A percentile compares a stretch with the other conserved stretches of the same genome.
phyloP scores from a whole-genome alignment of 2,888 invertebrate genomes.

The Diarsia rubi region DNA sequence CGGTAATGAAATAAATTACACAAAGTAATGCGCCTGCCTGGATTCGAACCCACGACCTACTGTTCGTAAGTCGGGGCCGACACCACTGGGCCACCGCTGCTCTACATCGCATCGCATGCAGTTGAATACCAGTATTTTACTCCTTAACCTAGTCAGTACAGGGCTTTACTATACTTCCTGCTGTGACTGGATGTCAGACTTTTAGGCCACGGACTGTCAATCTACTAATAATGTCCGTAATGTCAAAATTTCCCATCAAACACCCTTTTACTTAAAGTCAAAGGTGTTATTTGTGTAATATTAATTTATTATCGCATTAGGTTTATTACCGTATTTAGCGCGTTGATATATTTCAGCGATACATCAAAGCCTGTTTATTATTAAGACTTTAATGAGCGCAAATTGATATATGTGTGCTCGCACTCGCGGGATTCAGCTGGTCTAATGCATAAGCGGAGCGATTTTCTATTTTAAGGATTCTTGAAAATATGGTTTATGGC shows the following conservation, averaged over 20 bases:
- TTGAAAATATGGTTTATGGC: neutral
- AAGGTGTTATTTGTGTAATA: slow-evolving; percentile 9
- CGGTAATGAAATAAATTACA: too few species aligned
- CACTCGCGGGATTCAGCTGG: slow-evolving; percentile 18
- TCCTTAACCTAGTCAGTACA: neutral
- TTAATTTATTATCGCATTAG: slow-evolving; percentile 19
- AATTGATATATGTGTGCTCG: slow-evolving; percentile 61
- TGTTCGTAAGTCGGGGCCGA: too few species aligned
- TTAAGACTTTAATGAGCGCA: slow-evolving; percentile 54
- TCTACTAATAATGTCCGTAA: too few species aligned
- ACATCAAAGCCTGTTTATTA: slow-evolving; percentile 61
- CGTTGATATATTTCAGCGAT: slow-evolving; percentile 35
- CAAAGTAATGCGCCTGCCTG: too few species aligned
- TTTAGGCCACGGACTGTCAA: too few species aligned
- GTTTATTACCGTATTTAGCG: slow-evolving; percentile 28
- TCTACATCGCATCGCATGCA: too few species aligned
- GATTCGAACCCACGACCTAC: too few species aligned
- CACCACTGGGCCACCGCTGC: too few species aligned
- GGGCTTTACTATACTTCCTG: neutral
- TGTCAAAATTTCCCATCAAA: neutral
- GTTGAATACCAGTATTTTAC: too few species aligned
- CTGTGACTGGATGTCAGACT: neutral
- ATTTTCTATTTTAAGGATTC: neutral
- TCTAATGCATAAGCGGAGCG: slow-evolving; percentile 7
- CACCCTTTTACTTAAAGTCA: neutral